Conservation (phyloP, 1,140 invertebrate species). For the Heliconius melpomene region DNA sequence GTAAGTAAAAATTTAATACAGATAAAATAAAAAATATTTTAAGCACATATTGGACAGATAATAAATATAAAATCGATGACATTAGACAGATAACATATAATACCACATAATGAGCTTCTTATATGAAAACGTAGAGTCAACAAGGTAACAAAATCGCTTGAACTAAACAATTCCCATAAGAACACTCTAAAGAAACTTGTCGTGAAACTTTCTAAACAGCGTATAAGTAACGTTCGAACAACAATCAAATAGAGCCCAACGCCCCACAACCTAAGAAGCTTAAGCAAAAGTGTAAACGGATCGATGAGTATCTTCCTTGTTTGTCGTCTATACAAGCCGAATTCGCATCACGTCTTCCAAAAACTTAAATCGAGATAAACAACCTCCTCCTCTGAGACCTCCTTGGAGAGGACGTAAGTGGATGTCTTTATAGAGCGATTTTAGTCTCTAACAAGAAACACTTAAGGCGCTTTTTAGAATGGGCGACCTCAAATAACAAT, state of each 20-base stretch:
- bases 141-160: constrained; percentile 54
- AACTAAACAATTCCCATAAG: constrained; percentile 72
- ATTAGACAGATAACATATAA: not conserved
- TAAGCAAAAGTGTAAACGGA: constrained; percentile 63
- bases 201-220: constrained; percentile 74
- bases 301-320: constrained; percentile 76
- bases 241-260: constrained; percentile 67
- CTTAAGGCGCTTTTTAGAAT: constrained; percentile 69
- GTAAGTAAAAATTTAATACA: not conserved
- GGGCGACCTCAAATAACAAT: constrained; percentile 66
- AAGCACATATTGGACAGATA: not conserved
- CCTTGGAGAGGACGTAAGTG: constrained; percentile 73
- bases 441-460: constrained; percentile 70
- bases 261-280: constrained; percentile 50
- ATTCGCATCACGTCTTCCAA: constrained; percentile 79
- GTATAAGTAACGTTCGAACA: constrained; percentile 75
- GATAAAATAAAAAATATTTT: no score
- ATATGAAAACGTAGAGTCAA: constrained; percentile 18
- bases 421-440: constrained; percentile 71
- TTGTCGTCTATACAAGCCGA: constrained; percentile 75
- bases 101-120: not conserved
- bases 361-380: constrained; percentile 79
- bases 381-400: constrained; percentile 72
- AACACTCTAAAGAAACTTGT: constrained; percentile 62
- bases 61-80: not conserved